phyloP scores from a whole-genome alignment of 2,113 vertebrate genomes.

The Eidolon helvum region DNA sequence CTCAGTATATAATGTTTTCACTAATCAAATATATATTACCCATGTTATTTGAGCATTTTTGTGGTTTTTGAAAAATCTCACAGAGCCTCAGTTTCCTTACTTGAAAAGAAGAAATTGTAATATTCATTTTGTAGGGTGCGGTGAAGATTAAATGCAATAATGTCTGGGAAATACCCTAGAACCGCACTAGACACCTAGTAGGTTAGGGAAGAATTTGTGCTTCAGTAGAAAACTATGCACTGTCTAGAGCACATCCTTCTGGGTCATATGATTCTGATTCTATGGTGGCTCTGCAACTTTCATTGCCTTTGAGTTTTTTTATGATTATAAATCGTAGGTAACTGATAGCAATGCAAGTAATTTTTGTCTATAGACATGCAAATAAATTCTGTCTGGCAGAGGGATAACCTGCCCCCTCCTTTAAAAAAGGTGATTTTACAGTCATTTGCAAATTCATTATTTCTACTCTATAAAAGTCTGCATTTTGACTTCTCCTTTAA shows the following conservation, averaged over 20 bases:
- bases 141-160: background rate
- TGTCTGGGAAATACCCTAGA: background rate
- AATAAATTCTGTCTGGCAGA: conserved; percentile 22
- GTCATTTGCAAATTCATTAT: background rate
- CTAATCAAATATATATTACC: background rate
- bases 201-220: background rate
- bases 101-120: background rate
- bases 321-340: background rate
- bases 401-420: background rate
- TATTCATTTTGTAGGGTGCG: background rate
- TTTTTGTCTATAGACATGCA: conserved; percentile 2
- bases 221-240: background rate
- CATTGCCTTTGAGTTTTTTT: background rate
- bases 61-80: background rate
- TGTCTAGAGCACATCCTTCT: background rate
- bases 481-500: background rate
- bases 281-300: background rate
- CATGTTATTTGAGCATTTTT: background rate
- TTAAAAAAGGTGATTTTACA: background rate
- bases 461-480: background rate
- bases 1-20: background rate
- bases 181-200: background rate
- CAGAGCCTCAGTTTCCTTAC: conserved; percentile 7
- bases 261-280: background rate
- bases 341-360: background rate